Evolutionary conservation across 2,888 invertebrate genomes (phyloP).

Genomic region (Ectropis crepuscularia): DNA sequence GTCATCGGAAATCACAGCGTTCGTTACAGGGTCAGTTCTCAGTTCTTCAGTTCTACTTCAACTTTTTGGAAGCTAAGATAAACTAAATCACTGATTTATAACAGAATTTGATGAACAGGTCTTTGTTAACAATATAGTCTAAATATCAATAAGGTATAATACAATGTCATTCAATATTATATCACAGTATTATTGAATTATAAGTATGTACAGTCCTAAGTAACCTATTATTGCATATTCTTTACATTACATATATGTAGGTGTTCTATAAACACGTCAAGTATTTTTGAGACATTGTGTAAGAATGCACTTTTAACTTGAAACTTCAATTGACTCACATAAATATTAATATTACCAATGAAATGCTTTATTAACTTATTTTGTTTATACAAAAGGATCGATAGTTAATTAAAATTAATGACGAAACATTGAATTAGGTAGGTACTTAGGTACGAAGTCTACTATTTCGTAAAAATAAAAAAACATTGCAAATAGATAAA

Average conservation of each 20-base stretch:
- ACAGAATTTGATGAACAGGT: constrained; percentile 21
- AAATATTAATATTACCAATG: constrained; percentile 16
- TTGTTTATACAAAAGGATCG: not conserved
- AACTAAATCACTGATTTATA: constrained; percentile 20
- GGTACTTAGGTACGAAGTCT: too few relatives aligned
- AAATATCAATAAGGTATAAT: constrained; percentile 45
- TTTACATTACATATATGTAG: not conserved
- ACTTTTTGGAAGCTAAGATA: not conserved
- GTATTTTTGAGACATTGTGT: not conserved
- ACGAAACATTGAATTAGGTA: too few relatives aligned
- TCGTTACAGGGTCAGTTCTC: too few relatives aligned
- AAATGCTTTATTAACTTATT: constrained; percentile 1
- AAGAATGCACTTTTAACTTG: not conserved
- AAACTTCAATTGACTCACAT: constrained; percentile 2
- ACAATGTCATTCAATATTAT: constrained; percentile 59
- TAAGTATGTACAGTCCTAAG: constrained; percentile 46
- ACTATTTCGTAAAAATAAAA: not conserved
- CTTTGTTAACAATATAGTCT: constrained; percentile 29
- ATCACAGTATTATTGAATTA: constrained; percentile 59
- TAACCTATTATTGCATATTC: constrained; percentile 39
- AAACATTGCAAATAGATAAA: too few relatives aligned
- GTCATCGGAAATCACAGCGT: too few relatives aligned
- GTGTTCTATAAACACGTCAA: not conserved
- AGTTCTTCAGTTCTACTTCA: too few relatives aligned
- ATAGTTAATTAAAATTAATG: too few relatives aligned